A percentile compares a stretch with the other conserved stretches of the same genome.
phyloP scores from a whole-genome alignment of 2,113 vertebrate genomes.

The Henicopernis longicauda region DNA sequence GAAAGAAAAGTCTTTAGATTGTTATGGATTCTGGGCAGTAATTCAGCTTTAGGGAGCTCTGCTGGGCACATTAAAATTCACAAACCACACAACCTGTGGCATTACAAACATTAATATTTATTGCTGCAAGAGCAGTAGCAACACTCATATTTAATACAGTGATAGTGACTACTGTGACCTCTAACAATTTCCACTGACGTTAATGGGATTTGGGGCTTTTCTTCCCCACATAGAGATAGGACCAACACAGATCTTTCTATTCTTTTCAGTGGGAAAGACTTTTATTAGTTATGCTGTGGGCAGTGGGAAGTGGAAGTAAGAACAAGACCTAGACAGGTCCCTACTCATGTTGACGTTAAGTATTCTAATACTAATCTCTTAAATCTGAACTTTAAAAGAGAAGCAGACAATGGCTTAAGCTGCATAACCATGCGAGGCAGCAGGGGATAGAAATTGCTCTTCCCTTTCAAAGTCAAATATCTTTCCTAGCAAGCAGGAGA shows the following conservation, averaged over 20 bases:
- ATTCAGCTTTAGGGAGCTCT: neutral
- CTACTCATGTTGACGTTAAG: neutral
- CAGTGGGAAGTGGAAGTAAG: accelerated
- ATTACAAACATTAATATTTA: neutral
- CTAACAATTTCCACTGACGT: neutral
- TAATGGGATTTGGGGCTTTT: neutral
- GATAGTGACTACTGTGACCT: neutral
- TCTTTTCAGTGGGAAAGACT: neutral
- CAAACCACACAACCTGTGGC: neutral
- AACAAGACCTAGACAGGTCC: neutral
- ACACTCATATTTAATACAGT: neutral
- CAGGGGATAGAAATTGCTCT: neutral
- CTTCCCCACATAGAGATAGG: neutral
- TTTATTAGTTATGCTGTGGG: neutral
- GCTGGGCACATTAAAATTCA: neutral
- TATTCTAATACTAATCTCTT: neutral
- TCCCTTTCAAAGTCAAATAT: neutral
- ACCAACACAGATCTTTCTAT: neutral
- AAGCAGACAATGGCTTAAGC: neutral
- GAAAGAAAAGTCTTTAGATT: neutral
- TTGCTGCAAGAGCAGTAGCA: neutral
- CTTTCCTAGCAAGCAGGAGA: neutral
- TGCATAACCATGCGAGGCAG: neutral
- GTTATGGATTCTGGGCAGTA: neutral
- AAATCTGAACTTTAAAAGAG: neutral